phyloP scores from a whole-genome alignment of 2,888 invertebrate genomes.

The Andrena fulva region DNA sequence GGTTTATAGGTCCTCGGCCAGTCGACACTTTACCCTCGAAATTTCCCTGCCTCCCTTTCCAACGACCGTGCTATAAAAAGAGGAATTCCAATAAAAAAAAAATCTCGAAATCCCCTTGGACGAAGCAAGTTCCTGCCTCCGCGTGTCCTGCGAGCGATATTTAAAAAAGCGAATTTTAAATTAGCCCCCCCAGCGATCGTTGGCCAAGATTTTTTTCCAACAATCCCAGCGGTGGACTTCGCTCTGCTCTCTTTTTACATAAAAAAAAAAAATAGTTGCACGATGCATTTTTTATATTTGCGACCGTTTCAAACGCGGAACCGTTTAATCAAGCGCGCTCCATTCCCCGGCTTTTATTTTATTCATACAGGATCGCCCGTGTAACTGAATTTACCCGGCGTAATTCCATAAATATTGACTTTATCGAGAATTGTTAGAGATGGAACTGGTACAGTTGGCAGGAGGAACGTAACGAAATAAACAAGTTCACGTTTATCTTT shows the following conservation, averaged over 20 bases:
- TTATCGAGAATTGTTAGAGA: slow-evolving; percentile 22
- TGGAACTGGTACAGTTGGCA: neutral
- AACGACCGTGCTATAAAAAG: neutral
- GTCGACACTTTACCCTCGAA: neutral
- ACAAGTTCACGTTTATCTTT: neutral
- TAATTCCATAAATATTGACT: slow-evolving; percentile 33
- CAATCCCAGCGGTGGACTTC: neutral
- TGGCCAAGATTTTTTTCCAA: neutral
- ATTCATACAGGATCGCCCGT: slow-evolving; percentile 10
- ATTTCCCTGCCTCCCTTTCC: slow-evolving; percentile 4
- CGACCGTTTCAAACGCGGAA: slow-evolving; percentile 2
- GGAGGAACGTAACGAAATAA: neutral
- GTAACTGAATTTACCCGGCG: slow-evolving; percentile 9
- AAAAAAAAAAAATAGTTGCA: neutral
- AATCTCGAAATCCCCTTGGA: neutral
- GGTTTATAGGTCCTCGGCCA: slow-evolving; percentile 3
- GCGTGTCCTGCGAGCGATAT: neutral
- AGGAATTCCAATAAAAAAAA: slow-evolving; percentile 3
- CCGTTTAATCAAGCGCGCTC: slow-evolving; percentile 4
- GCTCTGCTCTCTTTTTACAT: neutral
- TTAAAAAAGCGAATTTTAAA: no score
- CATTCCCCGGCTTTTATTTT: slow-evolving; percentile 14
- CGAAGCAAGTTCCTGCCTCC: neutral
- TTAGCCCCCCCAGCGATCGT: no score
- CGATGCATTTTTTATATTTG: neutral